Evolutionary conservation across 2,113 vertebrate genomes (phyloP).

Genomic region (Pedionomus torquatus): DNA sequence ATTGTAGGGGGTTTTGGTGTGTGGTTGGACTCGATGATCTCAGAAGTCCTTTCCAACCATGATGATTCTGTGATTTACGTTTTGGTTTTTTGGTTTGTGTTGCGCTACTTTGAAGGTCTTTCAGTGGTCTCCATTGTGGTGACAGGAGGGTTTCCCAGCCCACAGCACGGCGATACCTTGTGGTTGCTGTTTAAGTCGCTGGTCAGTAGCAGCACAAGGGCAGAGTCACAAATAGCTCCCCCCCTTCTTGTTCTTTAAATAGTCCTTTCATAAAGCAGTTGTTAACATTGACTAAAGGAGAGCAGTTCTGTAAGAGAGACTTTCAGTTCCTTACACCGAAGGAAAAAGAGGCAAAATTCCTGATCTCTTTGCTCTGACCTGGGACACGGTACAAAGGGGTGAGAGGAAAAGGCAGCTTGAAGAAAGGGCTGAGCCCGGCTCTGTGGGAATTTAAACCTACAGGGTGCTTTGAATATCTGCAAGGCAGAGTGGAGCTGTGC

Average conservation of each 20-base stretch:
- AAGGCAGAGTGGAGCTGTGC: background rate
- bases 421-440: background rate
- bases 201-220: background rate
- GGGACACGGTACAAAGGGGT: background rate
- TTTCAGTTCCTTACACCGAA: background rate
- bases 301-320: background rate
- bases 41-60: too few relatives aligned
- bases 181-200: background rate
- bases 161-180: background rate
- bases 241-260: background rate
- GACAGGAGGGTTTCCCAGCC: background rate
- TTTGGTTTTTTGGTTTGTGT: background rate
- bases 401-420: background rate
- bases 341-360: background rate
- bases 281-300: background rate
- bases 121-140: background rate
- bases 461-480: background rate
- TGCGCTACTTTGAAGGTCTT: background rate
- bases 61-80: too few relatives aligned
- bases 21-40: too few relatives aligned
- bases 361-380: background rate
- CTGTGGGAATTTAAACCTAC: background rate
- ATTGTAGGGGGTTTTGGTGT: too few relatives aligned
- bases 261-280: background rate
- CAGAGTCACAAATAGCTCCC: background rate